Base-by-base conservation (phyloP, 2,888 invertebrate genomes). In the Caenorhabditis sinica region DNA sequence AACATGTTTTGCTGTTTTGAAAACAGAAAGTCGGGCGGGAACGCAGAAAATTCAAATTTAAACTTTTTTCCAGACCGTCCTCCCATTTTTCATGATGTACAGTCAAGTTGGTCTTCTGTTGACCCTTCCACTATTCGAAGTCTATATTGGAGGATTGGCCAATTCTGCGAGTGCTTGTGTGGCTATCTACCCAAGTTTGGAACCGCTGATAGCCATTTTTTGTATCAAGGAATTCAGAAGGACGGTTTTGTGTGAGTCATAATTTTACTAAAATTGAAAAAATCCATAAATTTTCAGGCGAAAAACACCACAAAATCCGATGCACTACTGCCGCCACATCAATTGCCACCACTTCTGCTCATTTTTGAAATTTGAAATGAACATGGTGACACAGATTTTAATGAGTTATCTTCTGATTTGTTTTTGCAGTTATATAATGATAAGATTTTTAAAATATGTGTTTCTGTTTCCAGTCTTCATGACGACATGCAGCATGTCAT, bases 81-180 rank as follows among this genome's bases (percentile, higher is more conserved):
- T 80, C 13, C 72, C 80, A 33, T 66, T 80, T 30, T 28, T 80
- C 23, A 72, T 58, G 49, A 72, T 80, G 72, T 80, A 80, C 51
- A 66, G 45, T 30, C 80, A 65, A 6, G 80, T 80, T 5, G 80
- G 80, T 1, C 23, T 73, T 0, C 28, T 80, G 1, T 25, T 80
- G 2, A 30, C 45, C 30, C 33, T 80, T 4, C 80, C 80, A 2
- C n/a, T 80, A 4, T 80, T 80, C n/a, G 73, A 73, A 20, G 28
- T 80, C 4, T 23, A 30, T n/a, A 36, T 73, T 15, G 80, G 66
- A 6, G 11, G 33, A 9, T 15, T 40, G 11, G 73, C 66, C 1
- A 80, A 80, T 20, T 36, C 30, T 20, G 30, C 25, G 0, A 40
- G 65, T 2, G 73, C 66, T 1, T 33, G 45, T 66, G 20, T 36